These are phyloP conservation scores for Astropecten irregularis DNA, from an alignment of 53 echinoderm and acorn worm genomes.

Conservation along the genomic window DNA sequence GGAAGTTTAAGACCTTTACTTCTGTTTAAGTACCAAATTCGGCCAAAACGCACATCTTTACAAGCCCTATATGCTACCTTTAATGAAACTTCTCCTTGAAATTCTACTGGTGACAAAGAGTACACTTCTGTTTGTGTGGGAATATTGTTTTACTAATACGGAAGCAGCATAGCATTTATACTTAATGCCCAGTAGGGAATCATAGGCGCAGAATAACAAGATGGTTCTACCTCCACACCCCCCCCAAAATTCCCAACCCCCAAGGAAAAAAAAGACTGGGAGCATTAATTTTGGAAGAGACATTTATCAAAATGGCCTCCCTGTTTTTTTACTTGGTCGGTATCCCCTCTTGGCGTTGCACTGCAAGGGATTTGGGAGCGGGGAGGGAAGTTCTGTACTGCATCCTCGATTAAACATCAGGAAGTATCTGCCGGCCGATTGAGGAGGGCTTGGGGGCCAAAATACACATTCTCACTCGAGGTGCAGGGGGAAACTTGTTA, in stretches of 20 bases:
- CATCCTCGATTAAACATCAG: not conserved
- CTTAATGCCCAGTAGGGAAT: not conserved
- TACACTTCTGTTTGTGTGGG: conserved; percentile 9
- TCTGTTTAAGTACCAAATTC: no score
- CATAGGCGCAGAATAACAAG: not conserved
- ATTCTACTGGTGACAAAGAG: conserved; percentile 2
- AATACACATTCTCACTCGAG: not conserved
- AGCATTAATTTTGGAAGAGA: not conserved
- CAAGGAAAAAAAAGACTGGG: not conserved
- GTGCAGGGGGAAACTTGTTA: conserved; percentile 27
- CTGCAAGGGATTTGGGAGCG: no score
- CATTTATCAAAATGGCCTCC: no score
- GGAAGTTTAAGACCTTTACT: no score
- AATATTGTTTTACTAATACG: not conserved
- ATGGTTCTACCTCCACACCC: no score
- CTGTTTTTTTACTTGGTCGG: no score
- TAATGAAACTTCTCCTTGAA: conserved; percentile 35
- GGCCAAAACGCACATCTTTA: no score
- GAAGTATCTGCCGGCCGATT: no score
- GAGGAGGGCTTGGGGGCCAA: conserved; percentile 14
- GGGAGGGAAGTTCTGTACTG: no score
- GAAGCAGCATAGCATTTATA: conserved; percentile 1
- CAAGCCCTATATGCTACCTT: conserved; percentile 25
- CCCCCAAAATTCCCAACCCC: no score
- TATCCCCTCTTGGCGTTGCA: no score